Evolutionary conservation across 1,140 invertebrate species (phyloP).

Genomic region (Trigoniulus corallinus): DNA sequence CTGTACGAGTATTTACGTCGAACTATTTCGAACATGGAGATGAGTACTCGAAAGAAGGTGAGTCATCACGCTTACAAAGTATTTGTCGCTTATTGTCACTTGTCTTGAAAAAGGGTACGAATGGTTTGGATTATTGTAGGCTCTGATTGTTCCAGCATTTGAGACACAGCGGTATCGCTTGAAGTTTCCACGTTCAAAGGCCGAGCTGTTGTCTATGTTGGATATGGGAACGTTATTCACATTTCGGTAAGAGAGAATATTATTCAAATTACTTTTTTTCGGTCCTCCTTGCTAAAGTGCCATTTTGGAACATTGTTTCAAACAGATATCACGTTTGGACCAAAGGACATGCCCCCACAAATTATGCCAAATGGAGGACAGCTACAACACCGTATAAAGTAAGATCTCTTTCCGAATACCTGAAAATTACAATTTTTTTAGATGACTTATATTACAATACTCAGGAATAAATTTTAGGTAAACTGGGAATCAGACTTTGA

Average conservation of each 20-base stretch:
- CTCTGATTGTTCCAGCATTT: constrained; percentile 76
- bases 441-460: background rate
- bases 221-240: constrained; percentile 56
- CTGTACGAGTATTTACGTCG: constrained; percentile 57
- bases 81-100: no score
- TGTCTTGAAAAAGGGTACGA: background rate
- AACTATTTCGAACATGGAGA: constrained; percentile 36
- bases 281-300: no score
- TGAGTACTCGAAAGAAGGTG: constrained; percentile 38
- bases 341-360: constrained; percentile 69
- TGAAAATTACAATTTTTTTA: no score
- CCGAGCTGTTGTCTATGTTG: constrained; percentile 55
- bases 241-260: constrained; percentile 60
- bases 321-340: constrained; percentile 38
- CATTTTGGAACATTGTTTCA: no score
- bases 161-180: constrained; percentile 75
- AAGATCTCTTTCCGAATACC: no score
- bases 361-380: constrained; percentile 65
- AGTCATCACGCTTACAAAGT: constrained; percentile 2
- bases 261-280: no score
- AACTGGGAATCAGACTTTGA: constrained; percentile 82
- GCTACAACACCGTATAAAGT: constrained; percentile 66
- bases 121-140: constrained; percentile 28
- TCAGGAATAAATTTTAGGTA: constrained; percentile 36
- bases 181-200: constrained; percentile 59